Evolutionary conservation across 2,797 vertebrate genomes (phyloP).

Genomic region (Cryptoprocta ferox): DNA sequence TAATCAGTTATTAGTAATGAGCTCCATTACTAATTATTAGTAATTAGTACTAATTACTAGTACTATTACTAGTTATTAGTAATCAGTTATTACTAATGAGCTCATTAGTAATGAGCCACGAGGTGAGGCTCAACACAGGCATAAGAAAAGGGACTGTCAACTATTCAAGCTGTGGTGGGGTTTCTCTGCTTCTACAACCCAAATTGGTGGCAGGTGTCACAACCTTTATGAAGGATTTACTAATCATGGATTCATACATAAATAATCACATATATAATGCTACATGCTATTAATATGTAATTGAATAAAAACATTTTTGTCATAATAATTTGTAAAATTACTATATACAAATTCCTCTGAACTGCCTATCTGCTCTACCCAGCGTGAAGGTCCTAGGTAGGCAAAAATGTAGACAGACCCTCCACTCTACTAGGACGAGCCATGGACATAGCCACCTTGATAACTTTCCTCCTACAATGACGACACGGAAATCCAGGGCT

Average conservation of each 20-base stretch:
- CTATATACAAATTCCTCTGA: not conserved
- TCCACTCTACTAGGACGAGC: not conserved
- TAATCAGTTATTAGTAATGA: not conserved
- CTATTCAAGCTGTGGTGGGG: not conserved
- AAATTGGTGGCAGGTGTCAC: not conserved
- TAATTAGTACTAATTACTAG: no score
- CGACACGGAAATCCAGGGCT: not conserved
- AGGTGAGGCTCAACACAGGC: not conserved
- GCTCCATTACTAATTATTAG: no score
- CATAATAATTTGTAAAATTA: not conserved
- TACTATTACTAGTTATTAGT: no score
- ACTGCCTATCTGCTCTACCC: not conserved
- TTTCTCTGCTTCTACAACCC: not conserved
- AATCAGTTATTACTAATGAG: not conserved
- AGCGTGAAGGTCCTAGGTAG: not conserved
- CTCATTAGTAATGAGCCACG: no score
- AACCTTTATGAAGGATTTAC: not conserved
- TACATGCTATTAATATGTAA: not conserved
- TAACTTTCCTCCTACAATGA: not conserved
- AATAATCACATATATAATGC: not conserved
- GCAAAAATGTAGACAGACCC: not conserved
- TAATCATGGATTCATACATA: not conserved
- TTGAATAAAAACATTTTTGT: conserved; percentile 26
- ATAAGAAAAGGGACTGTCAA: not conserved
- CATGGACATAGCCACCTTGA: not conserved